Conservation (phyloP, 2,113 vertebrate genomes). For the Anser cygnoides region DNA sequence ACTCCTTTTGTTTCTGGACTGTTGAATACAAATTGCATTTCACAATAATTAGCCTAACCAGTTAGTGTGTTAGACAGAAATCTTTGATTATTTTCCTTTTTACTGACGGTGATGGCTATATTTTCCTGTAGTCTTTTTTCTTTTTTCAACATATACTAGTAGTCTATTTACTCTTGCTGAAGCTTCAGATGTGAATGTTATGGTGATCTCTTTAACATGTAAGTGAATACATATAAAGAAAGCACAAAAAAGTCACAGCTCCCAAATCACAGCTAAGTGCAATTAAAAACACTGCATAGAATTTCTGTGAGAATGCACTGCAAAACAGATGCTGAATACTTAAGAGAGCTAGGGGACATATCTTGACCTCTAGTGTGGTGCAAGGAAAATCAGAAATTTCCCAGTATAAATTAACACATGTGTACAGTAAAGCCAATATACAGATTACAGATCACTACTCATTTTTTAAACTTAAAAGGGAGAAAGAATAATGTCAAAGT, state of each 20-base stretch:
- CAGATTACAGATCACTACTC: not conserved
- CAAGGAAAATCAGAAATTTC: not conserved
- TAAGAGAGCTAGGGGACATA: not conserved
- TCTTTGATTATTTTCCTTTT: constrained; percentile 3
- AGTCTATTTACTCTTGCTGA: not conserved
- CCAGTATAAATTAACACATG: not conserved
- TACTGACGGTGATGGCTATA: not conserved
- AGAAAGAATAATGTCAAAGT: not conserved
- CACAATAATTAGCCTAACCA: constrained; percentile 31
- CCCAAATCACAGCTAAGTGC: not conserved
- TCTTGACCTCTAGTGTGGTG: not conserved
- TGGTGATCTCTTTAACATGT: not conserved
- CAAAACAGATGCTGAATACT: not conserved
- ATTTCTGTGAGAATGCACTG: not conserved
- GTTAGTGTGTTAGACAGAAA: constrained; percentile 24
- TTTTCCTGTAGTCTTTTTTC: not conserved
- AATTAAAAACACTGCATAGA: not conserved
- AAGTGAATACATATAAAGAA: not conserved
- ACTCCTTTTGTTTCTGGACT: constrained; percentile 8
- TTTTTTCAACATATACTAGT: not conserved
- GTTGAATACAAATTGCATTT: constrained; percentile 62
- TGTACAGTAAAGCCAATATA: not conserved
- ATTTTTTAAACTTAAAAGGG: not conserved
- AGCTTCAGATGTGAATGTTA: not conserved
- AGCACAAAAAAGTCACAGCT: not conserved